phyloP scores from a whole-genome alignment of 2,797 vertebrate species.

The Sciaenops ocellatus region DNA sequence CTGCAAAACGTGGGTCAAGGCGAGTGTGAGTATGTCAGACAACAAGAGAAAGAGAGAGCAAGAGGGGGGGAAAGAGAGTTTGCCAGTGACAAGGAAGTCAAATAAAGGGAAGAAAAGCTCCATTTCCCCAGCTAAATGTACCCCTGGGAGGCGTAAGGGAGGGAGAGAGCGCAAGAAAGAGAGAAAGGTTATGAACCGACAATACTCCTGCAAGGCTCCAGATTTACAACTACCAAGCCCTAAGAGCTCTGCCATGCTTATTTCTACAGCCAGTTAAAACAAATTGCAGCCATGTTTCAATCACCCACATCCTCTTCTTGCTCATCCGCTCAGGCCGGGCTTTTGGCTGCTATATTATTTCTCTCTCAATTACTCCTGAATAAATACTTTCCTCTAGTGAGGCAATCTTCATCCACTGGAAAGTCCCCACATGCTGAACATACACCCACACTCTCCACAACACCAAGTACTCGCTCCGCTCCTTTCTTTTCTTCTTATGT shows the following conservation, averaged over 20 bases:
- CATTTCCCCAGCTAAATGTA: constrained; percentile 82
- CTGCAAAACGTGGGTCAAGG: constrained; percentile 73
- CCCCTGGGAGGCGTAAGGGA: constrained; percentile 80
- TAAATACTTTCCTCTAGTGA: constrained; percentile 81
- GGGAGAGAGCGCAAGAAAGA: constrained; percentile 66
- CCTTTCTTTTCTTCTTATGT: constrained; percentile 46
- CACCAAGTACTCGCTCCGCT: constrained; percentile 8
- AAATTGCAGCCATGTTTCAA: constrained; percentile 84
- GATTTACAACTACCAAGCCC: constrained; percentile 82
- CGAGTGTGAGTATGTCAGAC: constrained; percentile 45
- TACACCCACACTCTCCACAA: constrained; percentile 47
- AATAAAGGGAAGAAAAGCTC: constrained; percentile 84
- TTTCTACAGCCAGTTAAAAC: constrained; percentile 87
- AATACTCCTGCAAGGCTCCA: constrained; percentile 72
- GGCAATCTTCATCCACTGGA: constrained; percentile 69
- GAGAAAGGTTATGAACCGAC: constrained; percentile 81
- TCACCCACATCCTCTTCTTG: constrained; percentile 76
- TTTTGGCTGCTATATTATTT: constrained; percentile 77
- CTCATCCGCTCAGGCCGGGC: constrained; percentile 71
- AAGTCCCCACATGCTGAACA: constrained; percentile 62
- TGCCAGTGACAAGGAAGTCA: constrained; percentile 77
- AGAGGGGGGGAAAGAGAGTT: constrained; percentile 41
- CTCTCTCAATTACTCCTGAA: constrained; percentile 80
- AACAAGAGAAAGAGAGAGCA: constrained; percentile 38
- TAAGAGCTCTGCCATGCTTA: constrained; percentile 81